These are phyloP conservation scores for Peromyscus polionotus DNA, from an alignment of 2,113 vertebrate species.

Conservation along the genomic window DNA sequence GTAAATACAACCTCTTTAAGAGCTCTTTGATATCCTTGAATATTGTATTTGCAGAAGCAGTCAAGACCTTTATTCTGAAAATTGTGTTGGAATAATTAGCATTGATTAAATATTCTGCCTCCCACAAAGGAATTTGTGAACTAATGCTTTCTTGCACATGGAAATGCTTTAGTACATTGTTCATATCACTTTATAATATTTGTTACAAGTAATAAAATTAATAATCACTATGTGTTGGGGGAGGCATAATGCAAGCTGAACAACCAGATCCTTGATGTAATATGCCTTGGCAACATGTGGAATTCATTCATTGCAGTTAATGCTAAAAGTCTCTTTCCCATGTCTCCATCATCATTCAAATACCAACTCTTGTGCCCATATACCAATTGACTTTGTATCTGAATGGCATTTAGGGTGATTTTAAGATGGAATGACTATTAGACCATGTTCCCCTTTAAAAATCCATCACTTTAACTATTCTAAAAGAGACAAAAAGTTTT, in stretches of 20 bases:
- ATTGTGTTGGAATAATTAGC: not conserved
- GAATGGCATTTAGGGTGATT: not conserved
- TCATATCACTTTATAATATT: not conserved
- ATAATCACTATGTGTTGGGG: not conserved
- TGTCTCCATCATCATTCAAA: not conserved
- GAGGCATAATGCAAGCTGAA: not conserved
- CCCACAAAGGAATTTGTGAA: not conserved
- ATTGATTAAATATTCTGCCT: slow-evolving; percentile 14
- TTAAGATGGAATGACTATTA: not conserved
- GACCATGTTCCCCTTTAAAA: not conserved
- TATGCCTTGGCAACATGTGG: not conserved
- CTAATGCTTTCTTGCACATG: not conserved
- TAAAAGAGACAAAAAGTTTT: not conserved
- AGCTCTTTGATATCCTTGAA: not conserved
- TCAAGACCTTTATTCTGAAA: slow-evolving; percentile 14
- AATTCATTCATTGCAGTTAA: not conserved
- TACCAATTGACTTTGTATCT: not conserved
- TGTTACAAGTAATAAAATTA: slow-evolving; percentile 34
- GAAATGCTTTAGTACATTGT: not conserved
- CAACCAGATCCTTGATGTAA: not conserved
- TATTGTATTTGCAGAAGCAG: not conserved
- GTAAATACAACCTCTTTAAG: not conserved
- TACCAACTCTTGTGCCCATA: not conserved
- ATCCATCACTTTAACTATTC: not conserved
- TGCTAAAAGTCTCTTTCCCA: not conserved